Evolutionary conservation across 2,797 vertebrate species (phyloP).

Genomic region (Betta splendens): DNA sequence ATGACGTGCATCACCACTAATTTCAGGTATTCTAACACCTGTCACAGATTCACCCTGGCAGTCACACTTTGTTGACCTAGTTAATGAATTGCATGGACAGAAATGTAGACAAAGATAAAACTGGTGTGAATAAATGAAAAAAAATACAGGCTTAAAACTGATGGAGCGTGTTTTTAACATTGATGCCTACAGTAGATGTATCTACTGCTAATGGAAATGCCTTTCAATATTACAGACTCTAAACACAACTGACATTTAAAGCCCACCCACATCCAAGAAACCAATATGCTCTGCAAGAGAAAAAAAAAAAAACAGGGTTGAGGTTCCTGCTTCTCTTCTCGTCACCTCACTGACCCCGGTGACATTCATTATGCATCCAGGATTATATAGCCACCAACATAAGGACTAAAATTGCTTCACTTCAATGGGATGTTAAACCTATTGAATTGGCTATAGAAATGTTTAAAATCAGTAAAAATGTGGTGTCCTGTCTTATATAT

Average conservation of each 20-base stretch:
- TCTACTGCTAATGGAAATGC: not conserved
- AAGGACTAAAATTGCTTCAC: constrained; percentile 7
- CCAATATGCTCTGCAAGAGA: not conserved
- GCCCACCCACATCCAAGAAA: constrained; percentile 21
- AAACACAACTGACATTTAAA: not conserved
- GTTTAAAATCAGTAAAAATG: not conserved
- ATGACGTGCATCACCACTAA: constrained; percentile 17
- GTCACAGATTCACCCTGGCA: constrained; percentile 3
- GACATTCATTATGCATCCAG: constrained; percentile 33
- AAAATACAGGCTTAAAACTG: not conserved
- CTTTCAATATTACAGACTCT: not conserved
- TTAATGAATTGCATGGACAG: not conserved
- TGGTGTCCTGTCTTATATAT: not conserved
- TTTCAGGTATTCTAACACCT: constrained; percentile 5
- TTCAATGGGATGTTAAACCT: not conserved
- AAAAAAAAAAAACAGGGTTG: constrained; percentile 3
- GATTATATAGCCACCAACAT: no score
- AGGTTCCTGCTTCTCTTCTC: constrained; percentile 25
- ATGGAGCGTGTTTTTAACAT: not conserved
- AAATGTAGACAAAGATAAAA: not conserved
- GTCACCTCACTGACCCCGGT: constrained; percentile 29
- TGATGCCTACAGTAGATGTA: not conserved
- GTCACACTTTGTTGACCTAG: constrained; percentile 5
- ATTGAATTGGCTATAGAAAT: no score
- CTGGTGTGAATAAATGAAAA: not conserved